These are phyloP conservation scores for Ceraclea dissimilis DNA, from an alignment of 2,888 invertebrate genomes.

Conservation along the genomic window DNA sequence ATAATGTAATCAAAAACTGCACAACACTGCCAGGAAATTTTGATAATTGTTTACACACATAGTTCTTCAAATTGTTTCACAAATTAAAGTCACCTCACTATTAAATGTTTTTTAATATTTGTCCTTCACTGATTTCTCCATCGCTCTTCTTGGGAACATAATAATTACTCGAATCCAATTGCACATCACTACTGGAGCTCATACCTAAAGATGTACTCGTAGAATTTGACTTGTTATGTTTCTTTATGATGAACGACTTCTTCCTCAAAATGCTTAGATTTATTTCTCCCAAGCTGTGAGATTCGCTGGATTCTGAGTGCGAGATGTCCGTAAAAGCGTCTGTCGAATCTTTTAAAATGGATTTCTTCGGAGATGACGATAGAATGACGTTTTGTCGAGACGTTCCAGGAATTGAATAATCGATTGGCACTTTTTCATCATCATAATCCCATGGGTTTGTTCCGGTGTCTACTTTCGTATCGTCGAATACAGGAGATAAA, in stretches of 20 bases:
- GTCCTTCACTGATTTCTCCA: slow-evolving; percentile 21
- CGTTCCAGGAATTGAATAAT: neutral
- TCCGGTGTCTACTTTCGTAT: slow-evolving; percentile 35
- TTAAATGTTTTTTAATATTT: slow-evolving; percentile 14
- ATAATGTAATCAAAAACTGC: too few species aligned
- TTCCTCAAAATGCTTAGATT: slow-evolving; percentile 21
- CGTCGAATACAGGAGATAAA: slow-evolving; percentile 39
- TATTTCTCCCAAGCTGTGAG: slow-evolving; percentile 24
- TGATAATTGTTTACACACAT: too few species aligned
- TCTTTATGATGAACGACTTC: slow-evolving; percentile 19
- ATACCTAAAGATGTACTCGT: slow-evolving; percentile 16
- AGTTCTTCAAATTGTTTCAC: too few species aligned
- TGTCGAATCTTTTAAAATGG: slow-evolving; percentile 12
- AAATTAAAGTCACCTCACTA: too few species aligned
- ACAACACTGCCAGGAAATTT: too few species aligned
- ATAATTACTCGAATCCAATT: slow-evolving; percentile 16
- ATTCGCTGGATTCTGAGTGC: slow-evolving; percentile 23
- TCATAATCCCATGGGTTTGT: slow-evolving; percentile 34
- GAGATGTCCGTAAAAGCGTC: slow-evolving; percentile 18
- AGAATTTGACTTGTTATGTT: slow-evolving; percentile 13
- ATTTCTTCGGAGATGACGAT: neutral
- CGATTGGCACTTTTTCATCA: neutral
- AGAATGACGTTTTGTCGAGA: neutral
- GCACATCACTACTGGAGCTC: slow-evolving; percentile 23
- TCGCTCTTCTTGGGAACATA: slow-evolving; percentile 18